Base-by-base conservation (phyloP, 2,797 vertebrate species). In the Eospalax fontanierii region DNA sequence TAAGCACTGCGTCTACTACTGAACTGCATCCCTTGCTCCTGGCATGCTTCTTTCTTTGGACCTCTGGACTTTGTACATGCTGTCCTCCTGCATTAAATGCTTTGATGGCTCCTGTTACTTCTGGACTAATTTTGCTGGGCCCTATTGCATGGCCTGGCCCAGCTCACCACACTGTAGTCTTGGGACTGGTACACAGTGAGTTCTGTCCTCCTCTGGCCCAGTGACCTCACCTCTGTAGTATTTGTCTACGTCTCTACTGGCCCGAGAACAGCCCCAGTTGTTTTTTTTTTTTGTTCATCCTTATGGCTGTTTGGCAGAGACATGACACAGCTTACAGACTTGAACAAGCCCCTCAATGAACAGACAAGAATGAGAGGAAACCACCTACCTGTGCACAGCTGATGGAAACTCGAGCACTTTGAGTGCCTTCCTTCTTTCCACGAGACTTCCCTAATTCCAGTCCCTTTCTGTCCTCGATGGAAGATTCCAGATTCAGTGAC, bases 401-500 rank as follows among this genome's bases (percentile, higher is more conserved):
- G 76, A 89, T n/a, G 19, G 74, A 86, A 91, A 89, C 22, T 79
- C 80, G 63, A n/a, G 30, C 57, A 87, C 89, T 73, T 2, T 87
- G 71, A 73, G 54, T 63, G 79, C 9, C 63, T n/a, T 79, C 85
- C 70, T 19, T 94, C 74, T 83, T 93, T 65, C 63, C 85, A 92
- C 40, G 73, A 82, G 63, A 90, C 9, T 46, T 86, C 21, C 40
- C 9, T 0, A 6, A 54, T 89, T 74, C 59, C 38, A 54, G 19
- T 54, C 50, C 65, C 11, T 68, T 87, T 92, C 63, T 73, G 71
- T 95, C 75, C 74, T 92, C 59, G 61, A 28, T 3, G 54, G 59
- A 96, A 87, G 90, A 65, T 4, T 85, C 65, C 73, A n/a, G 28
- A 57, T 94, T 93, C 99, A 0, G 99, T 99, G 97, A 99, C 99